Evolutionary conservation across 2,113 vertebrate species (phyloP), one percentile per base, ranked within the genome.

Genomic region (Neolamprologus tretocephalus): DNA sequence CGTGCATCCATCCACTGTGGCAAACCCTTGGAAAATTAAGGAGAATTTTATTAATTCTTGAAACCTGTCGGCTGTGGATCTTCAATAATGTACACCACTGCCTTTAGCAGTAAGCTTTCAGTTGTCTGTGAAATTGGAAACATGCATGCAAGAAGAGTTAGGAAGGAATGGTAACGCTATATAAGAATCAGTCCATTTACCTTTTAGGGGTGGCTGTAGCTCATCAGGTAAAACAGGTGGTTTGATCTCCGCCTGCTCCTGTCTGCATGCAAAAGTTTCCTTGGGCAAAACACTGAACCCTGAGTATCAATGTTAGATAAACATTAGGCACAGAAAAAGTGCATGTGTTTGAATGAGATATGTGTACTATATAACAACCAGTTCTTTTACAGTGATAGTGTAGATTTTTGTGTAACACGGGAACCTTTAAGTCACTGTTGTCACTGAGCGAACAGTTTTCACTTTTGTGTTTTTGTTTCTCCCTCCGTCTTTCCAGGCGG

Each of bases 401-500:
- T 45, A 45, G 14, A 26, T 73, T 42, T 73, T 23, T 63, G 66
- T 21, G n/a, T 40, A 71, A 71, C 37, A 71, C 5, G 0, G 4
- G 66, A 73, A 73, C 40, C 4, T 45, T 26, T 3, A 26, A 1
- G 37, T 45, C 40, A 1, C 68, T 73, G 68, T 47, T 63, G 31
- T 63, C 58, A 35, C 17, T 35, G 31, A 35, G 61, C 6, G 0
- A 66, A 35, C 19, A 68, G 21, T 23, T 28, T 40, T 80, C 19
- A 45, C 10, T 45, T 57, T 58, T 19, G 21, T 42, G 6, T 14
- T 0, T 35, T 54, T 42, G 53, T 28, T 42, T 19, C 10, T 21
- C 12, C 9, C n/a, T 9, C 6, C 28, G 2, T 35, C 40, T 80
- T 14, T 61, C 6, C 93, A 98, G 98, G 98, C 96, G 0, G 95